Percentiles rank a stretch among this genome's conserved stretches.
Conservation (phyloP, 2,888 invertebrate genomes). For the Carterocephalus palaemon region DNA sequence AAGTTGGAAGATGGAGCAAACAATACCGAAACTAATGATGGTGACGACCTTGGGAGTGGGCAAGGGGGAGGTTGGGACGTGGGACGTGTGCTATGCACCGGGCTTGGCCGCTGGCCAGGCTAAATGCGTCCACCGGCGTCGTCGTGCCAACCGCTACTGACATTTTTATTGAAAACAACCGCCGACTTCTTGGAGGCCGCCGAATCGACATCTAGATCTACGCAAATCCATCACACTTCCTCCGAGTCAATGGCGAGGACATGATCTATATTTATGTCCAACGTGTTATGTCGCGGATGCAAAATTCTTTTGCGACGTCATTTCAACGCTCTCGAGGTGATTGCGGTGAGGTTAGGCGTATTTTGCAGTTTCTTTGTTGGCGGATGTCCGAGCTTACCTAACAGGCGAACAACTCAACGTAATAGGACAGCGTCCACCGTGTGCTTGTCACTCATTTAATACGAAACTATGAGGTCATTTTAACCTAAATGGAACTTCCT, state of each 20-base stretch:
- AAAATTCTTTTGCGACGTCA: conserved; percentile 49
- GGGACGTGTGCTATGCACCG: conserved; percentile 52
- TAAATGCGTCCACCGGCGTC: conserved; percentile 65
- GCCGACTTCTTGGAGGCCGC: conserved; percentile 61
- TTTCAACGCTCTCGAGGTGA: conserved; percentile 35
- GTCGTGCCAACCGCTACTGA: conserved; percentile 65
- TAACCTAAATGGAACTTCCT: no score
- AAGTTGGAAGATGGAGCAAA: background rate
- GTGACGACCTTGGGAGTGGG: conserved; percentile 63
- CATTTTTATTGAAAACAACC: conserved; percentile 77
- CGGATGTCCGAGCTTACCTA: conserved; percentile 45
- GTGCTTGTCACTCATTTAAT: conserved; percentile 3
- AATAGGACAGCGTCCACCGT: conserved; percentile 18
- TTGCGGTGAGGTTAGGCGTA: conserved; percentile 25
- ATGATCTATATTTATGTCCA: conserved; percentile 64
- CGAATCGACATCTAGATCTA: conserved; percentile 58
- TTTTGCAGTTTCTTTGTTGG: conserved; percentile 42
- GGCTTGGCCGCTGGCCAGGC: conserved; percentile 66
- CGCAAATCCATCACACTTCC: conserved; percentile 68
- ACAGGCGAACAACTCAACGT: conserved; percentile 31
- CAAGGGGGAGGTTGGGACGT: conserved; percentile 54
- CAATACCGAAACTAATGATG: conserved; percentile 9
- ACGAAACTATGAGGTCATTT: no score
- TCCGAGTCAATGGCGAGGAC: conserved; percentile 77
- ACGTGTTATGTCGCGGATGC: conserved; percentile 39